Percentiles rank a stretch among this genome's conserved stretches.
Evolutionary conservation across 2,888 invertebrate species (phyloP).

Genomic region (Parnassius glacialis): DNA sequence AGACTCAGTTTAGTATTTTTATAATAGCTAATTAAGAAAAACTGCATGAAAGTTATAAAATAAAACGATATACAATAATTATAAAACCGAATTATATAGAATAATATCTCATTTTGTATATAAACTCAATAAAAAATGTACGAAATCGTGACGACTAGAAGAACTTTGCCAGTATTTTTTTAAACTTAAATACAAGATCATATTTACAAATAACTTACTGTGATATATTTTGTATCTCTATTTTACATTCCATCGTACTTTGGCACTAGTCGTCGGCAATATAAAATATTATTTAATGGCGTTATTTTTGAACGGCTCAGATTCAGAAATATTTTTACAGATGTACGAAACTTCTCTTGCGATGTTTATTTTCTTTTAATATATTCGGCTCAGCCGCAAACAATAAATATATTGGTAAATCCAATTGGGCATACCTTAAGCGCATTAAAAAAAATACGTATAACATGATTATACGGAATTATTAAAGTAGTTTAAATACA

Average conservation of each 20-base stretch:
- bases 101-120: conserved; percentile 1
- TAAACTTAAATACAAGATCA: conserved; percentile 1
- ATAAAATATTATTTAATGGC: background rate
- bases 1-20: too few relatives aligned
- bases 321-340: too few relatives aligned
- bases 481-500: too few relatives aligned
- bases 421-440: too few relatives aligned
- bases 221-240: background rate
- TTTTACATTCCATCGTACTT: background rate
- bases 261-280: background rate
- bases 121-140: conserved; percentile 1
- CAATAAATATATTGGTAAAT: too few relatives aligned
- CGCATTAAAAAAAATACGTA: too few relatives aligned
- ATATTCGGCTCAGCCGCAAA: conserved; percentile 14
- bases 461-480: too few relatives aligned
- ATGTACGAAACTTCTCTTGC: too few relatives aligned
- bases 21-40: too few relatives aligned
- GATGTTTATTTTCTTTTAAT: background rate
- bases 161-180: background rate
- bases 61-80: conserved; percentile 4
- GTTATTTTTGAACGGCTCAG: background rate
- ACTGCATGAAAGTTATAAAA: background rate
- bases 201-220: background rate
- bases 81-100: background rate
- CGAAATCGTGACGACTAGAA: conserved; percentile 4